These are phyloP conservation scores for Musca vetustissima DNA, from an alignment of 1,140 invertebrate genomes.

Conservation along the genomic window DNA sequence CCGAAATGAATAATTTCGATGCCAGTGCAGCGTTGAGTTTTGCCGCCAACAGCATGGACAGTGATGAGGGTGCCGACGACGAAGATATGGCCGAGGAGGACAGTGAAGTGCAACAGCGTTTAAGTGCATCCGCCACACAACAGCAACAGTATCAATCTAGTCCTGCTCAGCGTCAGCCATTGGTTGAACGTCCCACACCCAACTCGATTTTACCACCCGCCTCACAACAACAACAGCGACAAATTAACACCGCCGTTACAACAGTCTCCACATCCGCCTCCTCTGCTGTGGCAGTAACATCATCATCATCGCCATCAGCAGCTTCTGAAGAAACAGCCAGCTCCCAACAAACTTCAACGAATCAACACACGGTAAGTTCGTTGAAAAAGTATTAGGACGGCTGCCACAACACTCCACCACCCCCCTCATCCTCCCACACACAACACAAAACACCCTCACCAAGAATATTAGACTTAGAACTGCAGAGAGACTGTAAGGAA, in stretches of 20 bases:
- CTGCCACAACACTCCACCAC: neutral
- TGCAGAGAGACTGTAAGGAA: constrained; percentile 1
- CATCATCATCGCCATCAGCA: neutral
- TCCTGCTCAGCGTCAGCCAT: constrained; percentile 45
- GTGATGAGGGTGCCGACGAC: constrained; percentile 29
- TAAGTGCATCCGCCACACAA: constrained; percentile 23
- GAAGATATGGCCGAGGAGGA: constrained; percentile 32
- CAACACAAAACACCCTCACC: neutral
- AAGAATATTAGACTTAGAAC: neutral
- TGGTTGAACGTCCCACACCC: constrained; percentile 50
- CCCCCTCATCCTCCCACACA: neutral
- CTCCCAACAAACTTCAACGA: neutral
- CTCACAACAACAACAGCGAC: constrained; percentile 27
- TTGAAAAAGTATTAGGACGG: constrained; percentile 13
- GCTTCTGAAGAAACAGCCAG: constrained; percentile 8
- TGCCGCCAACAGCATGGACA: constrained; percentile 29
- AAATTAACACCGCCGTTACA: constrained; percentile 8
- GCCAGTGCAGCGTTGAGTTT: constrained; percentile 60
- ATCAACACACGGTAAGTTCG: constrained; percentile 19
- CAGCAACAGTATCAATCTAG: constrained; percentile 37
- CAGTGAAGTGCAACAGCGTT: constrained; percentile 15
- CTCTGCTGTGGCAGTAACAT: neutral
- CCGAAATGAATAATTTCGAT: constrained; percentile 65
- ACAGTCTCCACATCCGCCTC: neutral
- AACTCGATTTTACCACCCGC: constrained; percentile 46